Percentiles rank a stretch among this genome's conserved stretches.
Evolutionary conservation across 2,888 invertebrate genomes (phyloP).

Genomic region (Oscheius sp.): DNA sequence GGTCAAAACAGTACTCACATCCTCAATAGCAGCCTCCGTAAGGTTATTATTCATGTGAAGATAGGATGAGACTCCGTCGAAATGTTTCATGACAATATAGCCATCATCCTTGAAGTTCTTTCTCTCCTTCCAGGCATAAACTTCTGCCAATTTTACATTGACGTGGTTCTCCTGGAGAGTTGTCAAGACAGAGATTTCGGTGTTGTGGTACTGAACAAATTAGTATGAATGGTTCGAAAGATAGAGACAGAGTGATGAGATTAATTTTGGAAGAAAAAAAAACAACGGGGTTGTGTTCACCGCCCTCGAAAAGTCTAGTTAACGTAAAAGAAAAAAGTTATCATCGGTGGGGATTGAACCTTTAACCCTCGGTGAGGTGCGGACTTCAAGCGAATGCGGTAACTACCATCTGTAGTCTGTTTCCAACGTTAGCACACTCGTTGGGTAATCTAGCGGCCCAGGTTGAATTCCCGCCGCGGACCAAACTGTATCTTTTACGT

Average conservation of each 20-base stretch:
- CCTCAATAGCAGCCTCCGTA: conserved; percentile 8
- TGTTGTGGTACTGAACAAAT: conserved; percentile 29
- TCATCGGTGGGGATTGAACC: too few species aligned
- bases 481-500: too few species aligned
- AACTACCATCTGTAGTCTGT: too few species aligned
- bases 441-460: too few species aligned
- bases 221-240: too few species aligned
- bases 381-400: too few species aligned
- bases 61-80: neutral
- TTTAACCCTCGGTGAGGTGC: too few species aligned
- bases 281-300: neutral
- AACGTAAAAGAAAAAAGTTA: too few species aligned
- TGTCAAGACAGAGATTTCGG: conserved; percentile 18
- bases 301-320: neutral
- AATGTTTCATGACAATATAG: conserved; percentile 30
- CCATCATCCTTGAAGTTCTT: conserved; percentile 4
- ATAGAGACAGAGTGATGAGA: too few species aligned
- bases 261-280: neutral
- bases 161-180: neutral
- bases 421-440: too few species aligned
- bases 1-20: neutral
- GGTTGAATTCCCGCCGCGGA: too few species aligned
- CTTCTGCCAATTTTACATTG: neutral
- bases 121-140: conserved; percentile 13
- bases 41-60: conserved; percentile 36